A percentile compares a stretch with the other conserved stretches of the same genome.
phyloP scores from a whole-genome alignment of 2,888 invertebrate species.

The Aleiodes leptofemur region DNA sequence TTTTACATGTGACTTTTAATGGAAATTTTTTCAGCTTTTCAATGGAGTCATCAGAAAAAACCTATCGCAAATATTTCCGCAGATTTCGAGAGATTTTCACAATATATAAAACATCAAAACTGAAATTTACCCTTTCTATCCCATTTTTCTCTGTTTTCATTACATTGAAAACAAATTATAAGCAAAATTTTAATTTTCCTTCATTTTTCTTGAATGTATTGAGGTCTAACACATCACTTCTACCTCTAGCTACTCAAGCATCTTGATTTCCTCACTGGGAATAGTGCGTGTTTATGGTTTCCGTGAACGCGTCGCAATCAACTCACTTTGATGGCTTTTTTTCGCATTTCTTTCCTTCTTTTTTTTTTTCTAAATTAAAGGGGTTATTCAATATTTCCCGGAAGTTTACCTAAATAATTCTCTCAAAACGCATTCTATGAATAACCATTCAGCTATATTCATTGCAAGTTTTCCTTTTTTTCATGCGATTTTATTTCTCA shows the following conservation, averaged over 20 bases:
- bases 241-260: slow-evolving; percentile 5
- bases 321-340: slow-evolving; percentile 57
- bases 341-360: slow-evolving; percentile 45
- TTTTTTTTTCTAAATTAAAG: slow-evolving; percentile 46
- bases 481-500: background rate
- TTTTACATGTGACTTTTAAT: too few relatives aligned
- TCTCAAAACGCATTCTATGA: slow-evolving; percentile 49
- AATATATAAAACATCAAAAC: too few relatives aligned
- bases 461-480: slow-evolving; percentile 5
- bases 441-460: slow-evolving; percentile 18
- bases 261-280: slow-evolving; percentile 50
- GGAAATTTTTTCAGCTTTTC: too few relatives aligned
- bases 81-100: too few relatives aligned
- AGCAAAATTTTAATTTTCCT: too few relatives aligned
- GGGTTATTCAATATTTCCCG: slow-evolving; percentile 51
- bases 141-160: too few relatives aligned
- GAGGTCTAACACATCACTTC: too few relatives aligned
- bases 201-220: too few relatives aligned
- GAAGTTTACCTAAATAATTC: slow-evolving; percentile 53
- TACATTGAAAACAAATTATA: too few relatives aligned
- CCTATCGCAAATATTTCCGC: too few relatives aligned
- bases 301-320: slow-evolving; percentile 63
- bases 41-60: too few relatives aligned
- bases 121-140: too few relatives aligned
- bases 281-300: slow-evolving; percentile 64